Evolutionary conservation across 2,113 vertebrate genomes (phyloP).

Genomic region (Thinocorus orbignyianus): DNA sequence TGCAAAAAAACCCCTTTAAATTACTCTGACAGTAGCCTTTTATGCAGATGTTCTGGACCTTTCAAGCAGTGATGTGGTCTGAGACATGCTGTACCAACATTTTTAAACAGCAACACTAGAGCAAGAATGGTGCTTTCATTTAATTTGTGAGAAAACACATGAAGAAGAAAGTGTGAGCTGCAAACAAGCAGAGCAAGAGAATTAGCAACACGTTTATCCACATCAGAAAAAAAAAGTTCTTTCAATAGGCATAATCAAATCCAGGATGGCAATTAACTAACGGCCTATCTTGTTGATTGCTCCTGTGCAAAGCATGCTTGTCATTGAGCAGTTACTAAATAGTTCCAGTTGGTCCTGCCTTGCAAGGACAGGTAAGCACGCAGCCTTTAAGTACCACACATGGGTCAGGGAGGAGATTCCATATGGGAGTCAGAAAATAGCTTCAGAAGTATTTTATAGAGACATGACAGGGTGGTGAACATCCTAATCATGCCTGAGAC

Average conservation of each 20-base stretch:
- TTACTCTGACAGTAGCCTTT: neutral
- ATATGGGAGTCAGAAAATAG: neutral
- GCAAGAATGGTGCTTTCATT: neutral
- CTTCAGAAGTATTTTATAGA: neutral
- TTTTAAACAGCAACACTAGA: neutral
- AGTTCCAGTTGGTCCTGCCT: neutral
- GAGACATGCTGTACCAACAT: neutral
- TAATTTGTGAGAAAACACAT: neutral
- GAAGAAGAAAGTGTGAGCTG: accelerated
- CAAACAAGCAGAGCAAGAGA: neutral
- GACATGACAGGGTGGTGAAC: neutral
- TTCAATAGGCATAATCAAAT: neutral
- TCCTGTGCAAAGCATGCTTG: neutral
- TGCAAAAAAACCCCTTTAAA: neutral
- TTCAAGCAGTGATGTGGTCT: neutral
- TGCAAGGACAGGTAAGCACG: neutral
- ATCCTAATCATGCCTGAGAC: neutral
- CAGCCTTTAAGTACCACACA: neutral
- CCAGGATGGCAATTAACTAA: neutral
- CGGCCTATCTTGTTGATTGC: neutral
- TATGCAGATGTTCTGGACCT: neutral
- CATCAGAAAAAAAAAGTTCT: neutral
- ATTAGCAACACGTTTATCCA: neutral
- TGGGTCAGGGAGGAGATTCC: neutral
- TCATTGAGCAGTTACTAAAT: neutral